A percentile compares a stretch with the other conserved stretches of the same genome.
Conservation (phyloP, 2,888 invertebrate species). For the Exephanes ischioxanthus region DNA sequence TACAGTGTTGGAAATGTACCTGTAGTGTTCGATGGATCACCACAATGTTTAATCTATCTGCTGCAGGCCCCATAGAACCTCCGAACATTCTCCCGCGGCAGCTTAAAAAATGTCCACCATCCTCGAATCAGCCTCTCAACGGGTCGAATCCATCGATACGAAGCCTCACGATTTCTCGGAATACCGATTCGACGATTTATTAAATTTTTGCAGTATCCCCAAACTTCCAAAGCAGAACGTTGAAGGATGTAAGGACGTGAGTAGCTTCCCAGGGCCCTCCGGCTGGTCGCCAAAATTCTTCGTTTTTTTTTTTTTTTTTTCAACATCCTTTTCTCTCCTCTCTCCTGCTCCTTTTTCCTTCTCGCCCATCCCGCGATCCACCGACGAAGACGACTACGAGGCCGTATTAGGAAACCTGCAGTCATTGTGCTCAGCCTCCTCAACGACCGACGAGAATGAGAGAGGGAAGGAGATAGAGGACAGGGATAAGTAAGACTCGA, state of each 20-base stretch:
- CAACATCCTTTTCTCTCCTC: slow-evolving; percentile 29
- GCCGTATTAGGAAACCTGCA: slow-evolving; percentile 83
- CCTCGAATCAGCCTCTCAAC: neutral
- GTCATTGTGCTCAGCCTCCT: slow-evolving; percentile 79
- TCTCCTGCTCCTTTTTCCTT: slow-evolving; percentile 60
- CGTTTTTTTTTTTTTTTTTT: slow-evolving; percentile 74
- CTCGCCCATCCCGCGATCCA: slow-evolving; percentile 60
- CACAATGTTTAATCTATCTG: too few relatives aligned
- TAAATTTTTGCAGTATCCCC: slow-evolving; percentile 67
- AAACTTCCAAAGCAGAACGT: slow-evolving; percentile 67
- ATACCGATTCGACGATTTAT: slow-evolving; percentile 51
- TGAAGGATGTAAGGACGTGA: slow-evolving; percentile 53
- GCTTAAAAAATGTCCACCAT: neutral
- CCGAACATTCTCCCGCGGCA: too few relatives aligned
- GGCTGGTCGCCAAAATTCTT: slow-evolving; percentile 79
- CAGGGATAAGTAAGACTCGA: slow-evolving; percentile 36
- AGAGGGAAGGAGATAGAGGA: slow-evolving; percentile 24
- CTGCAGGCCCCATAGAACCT: too few relatives aligned
- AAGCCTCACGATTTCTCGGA: neutral
- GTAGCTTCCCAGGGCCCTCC: slow-evolving; percentile 71
- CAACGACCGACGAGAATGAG: slow-evolving; percentile 69
- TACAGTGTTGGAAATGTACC: too few relatives aligned
- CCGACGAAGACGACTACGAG: slow-evolving; percentile 65
- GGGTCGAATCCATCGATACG: slow-evolving; percentile 1
- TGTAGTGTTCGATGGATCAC: too few relatives aligned